phyloP scores from a whole-genome alignment of 2,888 invertebrate genomes.

The Abrostola triplasia region DNA sequence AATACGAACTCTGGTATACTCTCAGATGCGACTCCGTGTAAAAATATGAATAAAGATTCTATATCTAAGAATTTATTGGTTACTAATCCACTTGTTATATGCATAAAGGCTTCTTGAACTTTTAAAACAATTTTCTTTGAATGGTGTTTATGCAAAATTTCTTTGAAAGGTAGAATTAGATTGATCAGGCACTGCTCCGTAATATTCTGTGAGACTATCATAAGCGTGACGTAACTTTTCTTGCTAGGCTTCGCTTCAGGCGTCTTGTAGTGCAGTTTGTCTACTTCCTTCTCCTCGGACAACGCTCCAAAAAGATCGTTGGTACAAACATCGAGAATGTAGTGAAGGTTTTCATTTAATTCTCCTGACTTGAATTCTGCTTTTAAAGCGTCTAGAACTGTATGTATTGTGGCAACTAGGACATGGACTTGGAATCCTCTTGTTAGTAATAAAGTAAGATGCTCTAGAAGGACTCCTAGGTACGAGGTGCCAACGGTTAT shows the following conservation, averaged over 20 bases:
- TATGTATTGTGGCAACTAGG: constrained; percentile 95
- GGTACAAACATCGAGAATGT: constrained; percentile 94
- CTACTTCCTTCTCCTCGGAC: constrained; percentile 97
- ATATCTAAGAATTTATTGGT: constrained; percentile 93
- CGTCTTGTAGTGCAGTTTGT: constrained; percentile 93
- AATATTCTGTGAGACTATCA: constrained; percentile 93
- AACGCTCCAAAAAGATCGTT: constrained; percentile 96
- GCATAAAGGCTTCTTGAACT: constrained; percentile 93
- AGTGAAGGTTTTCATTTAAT: constrained; percentile 93
- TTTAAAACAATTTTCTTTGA: constrained; percentile 94
- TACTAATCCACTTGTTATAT: constrained; percentile 94
- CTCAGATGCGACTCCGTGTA: constrained; percentile 94
- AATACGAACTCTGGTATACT: constrained; percentile 92
- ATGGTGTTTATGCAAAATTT: constrained; percentile 92
- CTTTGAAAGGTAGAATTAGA: constrained; percentile 94
- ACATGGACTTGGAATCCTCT: constrained; percentile 98
- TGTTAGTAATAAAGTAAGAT: constrained; percentile 93
- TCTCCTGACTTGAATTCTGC: constrained; percentile 92
- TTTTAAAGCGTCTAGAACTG: constrained; percentile 92
- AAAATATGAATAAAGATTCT: constrained; percentile 93
- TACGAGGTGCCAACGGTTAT: constrained; percentile 94
- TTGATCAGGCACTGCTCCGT: constrained; percentile 93
- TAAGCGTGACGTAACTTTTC: constrained; percentile 95
- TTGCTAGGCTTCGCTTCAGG: constrained; percentile 94
- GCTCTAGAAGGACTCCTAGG: constrained; percentile 92